A percentile compares a stretch with the other conserved stretches of the same genome.
These are phyloP conservation scores for Hapalemur alaotrensis DNA, from an alignment of 2,797 vertebrate genomes.

Conservation along the genomic window DNA sequence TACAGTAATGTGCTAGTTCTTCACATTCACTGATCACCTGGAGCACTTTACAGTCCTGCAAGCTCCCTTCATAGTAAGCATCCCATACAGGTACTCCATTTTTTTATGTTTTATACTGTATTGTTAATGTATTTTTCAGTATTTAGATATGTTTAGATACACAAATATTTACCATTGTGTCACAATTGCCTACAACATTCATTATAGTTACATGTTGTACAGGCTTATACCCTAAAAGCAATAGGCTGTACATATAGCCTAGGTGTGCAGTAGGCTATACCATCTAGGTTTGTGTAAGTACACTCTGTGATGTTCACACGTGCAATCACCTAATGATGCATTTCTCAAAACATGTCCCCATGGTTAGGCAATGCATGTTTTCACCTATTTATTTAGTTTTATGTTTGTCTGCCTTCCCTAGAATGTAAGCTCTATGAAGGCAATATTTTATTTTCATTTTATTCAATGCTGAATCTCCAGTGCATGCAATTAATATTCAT, in stretches of 20 bases:
- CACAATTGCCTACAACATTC: not conserved
- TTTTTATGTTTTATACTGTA: not conserved
- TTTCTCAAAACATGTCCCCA: not conserved
- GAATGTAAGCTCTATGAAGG: not conserved
- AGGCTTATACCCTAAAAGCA: not conserved
- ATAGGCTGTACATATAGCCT: not conserved
- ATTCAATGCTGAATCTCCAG: not conserved
- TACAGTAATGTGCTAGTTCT: not conserved
- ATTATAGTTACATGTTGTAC: not conserved
- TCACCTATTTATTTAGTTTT: not conserved
- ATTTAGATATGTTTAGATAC: not conserved
- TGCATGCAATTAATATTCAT: not conserved
- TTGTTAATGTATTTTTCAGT: not conserved
- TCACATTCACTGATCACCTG: not conserved
- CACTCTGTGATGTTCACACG: not conserved
- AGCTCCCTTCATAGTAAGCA: too few species aligned
- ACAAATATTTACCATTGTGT: not conserved
- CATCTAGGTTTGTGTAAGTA: not conserved
- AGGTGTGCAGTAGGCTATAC: not conserved
- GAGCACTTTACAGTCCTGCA: too few species aligned
- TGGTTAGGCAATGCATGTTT: not conserved
- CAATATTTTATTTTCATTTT: not conserved
- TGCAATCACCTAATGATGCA: not conserved
- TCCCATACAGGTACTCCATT: not conserved
- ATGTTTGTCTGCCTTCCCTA: not conserved